Base-by-base conservation (phyloP, 2,113 vertebrate genomes). In the Burhinus oedicnemus region DNA sequence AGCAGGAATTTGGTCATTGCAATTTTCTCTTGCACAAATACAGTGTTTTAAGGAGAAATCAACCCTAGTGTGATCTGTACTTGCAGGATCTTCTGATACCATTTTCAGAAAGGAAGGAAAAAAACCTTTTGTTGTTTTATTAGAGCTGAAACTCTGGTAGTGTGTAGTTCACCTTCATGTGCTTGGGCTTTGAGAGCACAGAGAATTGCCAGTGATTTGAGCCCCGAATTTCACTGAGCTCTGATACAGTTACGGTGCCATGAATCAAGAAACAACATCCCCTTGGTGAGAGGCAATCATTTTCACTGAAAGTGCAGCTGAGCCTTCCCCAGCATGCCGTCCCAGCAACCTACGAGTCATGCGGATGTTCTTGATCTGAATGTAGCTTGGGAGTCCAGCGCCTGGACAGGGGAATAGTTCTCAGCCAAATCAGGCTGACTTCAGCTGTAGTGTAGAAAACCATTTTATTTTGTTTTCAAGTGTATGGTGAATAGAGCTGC, bases 231-330 rank as follows among this genome's bases (percentile, higher is more conserved):
- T 54, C 22, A 3, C 8, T 13, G 32, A 30, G 6, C 17, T 61
- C 15, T 40, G 40, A 1, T 62, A 19, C 0, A 2, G 10, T 62
- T 76, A 6, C 0, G 4, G 21, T 54, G 36, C 9, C 5, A 1
- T 8, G 40, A 49, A 47, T 47, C 9, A 16, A 60, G 58, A 30
- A 52, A 4, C 30, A 10, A 1, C 22, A 7, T 20, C 42, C 7
- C 6, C 6, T 8, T 0, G 2, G 22, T 5, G 38, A 32, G 60
- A 40, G 61, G 25, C 20, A 8, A 8, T 25, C 3, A 2, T 5
- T n/a, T 75, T n/a, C 12, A 4, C 44, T 38, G 61, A 16, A 65
- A 29, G 38, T 51, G 70, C 38, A 15, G 36, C 20, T 25, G 58
- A n/a, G 36, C 30, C 40, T 74, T 82, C 55, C n/a, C 8, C 27